A percentile compares a stretch with the other conserved stretches of the same genome.
Conservation (phyloP, 2,113 vertebrate genomes). For the Stictonetta naevosa region DNA sequence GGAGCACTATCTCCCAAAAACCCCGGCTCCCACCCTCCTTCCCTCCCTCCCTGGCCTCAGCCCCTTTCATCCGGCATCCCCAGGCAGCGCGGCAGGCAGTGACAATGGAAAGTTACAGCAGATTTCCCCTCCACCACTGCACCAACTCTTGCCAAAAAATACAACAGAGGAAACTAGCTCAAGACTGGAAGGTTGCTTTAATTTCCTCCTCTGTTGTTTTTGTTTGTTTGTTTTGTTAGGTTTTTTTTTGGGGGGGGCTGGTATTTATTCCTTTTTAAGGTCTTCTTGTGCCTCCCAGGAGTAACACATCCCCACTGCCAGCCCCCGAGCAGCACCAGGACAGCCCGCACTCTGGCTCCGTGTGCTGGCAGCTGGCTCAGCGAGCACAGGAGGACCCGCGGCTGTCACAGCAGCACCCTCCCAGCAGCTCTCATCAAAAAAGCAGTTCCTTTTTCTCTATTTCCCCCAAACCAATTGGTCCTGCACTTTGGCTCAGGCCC, state of each 20-base stretch:
- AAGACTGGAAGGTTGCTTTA: slow-evolving; percentile 29
- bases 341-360: no score
- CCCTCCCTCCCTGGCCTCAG: no score
- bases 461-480: accelerated
- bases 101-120: slow-evolving; percentile 55
- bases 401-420: no score
- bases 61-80: not conserved
- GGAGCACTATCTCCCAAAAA: not conserved
- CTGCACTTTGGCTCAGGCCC: not conserved
- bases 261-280: not conserved
- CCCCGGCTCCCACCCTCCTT: no score
- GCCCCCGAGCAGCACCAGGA: not conserved
- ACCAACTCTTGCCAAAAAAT: slow-evolving; percentile 43
- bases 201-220: slow-evolving; percentile 36
- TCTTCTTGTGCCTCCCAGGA: not conserved
- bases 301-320: not conserved
- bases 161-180: slow-evolving; percentile 20
- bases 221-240: no score
- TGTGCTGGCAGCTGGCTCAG: no score
- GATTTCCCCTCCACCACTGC: not conserved
- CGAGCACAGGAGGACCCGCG: not conserved
- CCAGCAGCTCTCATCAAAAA: not conserved
- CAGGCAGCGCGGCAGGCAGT: slow-evolving; percentile 35
- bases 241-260: not conserved
- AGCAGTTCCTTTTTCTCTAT: not conserved